These are phyloP conservation scores for Watsonalla cultraria DNA, from an alignment of 2,888 invertebrate species.

Conservation along the genomic window DNA sequence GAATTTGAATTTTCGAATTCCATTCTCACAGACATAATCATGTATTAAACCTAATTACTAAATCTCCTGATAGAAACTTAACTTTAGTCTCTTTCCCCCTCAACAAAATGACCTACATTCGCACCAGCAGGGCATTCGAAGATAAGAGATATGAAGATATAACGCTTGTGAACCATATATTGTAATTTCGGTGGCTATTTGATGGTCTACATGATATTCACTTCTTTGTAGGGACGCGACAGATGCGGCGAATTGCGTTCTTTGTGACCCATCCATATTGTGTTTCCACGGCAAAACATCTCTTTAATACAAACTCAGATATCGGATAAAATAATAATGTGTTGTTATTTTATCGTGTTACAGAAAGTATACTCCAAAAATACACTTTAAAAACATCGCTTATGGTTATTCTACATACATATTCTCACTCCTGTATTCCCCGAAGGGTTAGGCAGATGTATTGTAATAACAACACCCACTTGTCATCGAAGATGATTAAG, in stretches of 20 bases:
- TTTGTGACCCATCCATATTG: slow-evolving; percentile 48
- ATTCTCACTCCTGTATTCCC: too few species aligned
- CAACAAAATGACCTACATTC: neutral
- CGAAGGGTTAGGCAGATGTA: too few species aligned
- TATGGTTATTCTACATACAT: neutral
- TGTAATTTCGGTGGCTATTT: slow-evolving; percentile 28
- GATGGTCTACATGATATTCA: slow-evolving; percentile 39
- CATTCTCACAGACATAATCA: too few species aligned
- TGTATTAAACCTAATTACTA: too few species aligned
- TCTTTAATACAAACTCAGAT: slow-evolving; percentile 30
- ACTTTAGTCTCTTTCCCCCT: too few species aligned
- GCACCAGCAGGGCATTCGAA: too few species aligned
- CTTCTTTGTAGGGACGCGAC: slow-evolving; percentile 43
- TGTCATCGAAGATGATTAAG: too few species aligned
- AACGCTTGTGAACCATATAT: slow-evolving; percentile 21
- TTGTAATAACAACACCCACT: too few species aligned
- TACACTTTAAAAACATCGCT: neutral
- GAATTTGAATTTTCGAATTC: too few species aligned
- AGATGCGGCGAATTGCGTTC: slow-evolving; percentile 58
- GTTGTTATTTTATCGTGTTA: slow-evolving; percentile 14
- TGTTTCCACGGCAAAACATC: slow-evolving; percentile 38
- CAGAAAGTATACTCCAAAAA: slow-evolving; percentile 10
- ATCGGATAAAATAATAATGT: slow-evolving; percentile 26
- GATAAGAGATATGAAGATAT: slow-evolving; percentile 3
- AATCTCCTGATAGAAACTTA: too few species aligned